These are phyloP conservation scores for Paramisgurnus dabryanus DNA, from an alignment of 2,113 vertebrate species.

Conservation along the genomic window DNA sequence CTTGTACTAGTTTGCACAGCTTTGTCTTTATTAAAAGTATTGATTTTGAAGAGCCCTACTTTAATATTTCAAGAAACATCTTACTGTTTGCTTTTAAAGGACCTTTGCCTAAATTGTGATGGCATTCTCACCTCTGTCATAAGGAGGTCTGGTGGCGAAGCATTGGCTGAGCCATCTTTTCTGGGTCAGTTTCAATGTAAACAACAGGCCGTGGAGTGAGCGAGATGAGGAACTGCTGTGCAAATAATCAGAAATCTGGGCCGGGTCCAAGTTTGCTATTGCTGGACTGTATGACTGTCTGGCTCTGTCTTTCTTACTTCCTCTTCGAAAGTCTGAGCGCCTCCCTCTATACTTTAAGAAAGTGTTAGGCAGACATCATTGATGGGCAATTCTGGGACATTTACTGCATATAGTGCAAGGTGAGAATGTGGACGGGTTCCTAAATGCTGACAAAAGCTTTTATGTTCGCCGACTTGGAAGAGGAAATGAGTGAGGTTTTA, in stretches of 20 bases:
- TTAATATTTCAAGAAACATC: neutral
- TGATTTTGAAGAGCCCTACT: too few relatives aligned
- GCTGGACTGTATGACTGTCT: conserved; percentile 38
- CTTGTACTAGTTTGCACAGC: neutral
- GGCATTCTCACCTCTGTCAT: conserved; percentile 26
- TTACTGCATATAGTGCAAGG: neutral
- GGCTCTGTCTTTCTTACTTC: conserved; percentile 18
- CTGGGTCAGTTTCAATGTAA: conserved; percentile 48
- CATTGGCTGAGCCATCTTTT: conserved; percentile 14
- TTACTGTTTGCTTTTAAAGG: neutral
- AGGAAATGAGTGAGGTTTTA: conserved; percentile 37
- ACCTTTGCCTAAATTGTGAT: neutral
- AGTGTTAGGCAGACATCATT: neutral
- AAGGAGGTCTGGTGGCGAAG: conserved; percentile 15
- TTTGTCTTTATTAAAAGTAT: neutral
- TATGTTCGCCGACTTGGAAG: neutral
- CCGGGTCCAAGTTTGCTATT: conserved; percentile 53
- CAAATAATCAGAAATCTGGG: conserved; percentile 51
- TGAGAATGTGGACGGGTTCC: neutral
- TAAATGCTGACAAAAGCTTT: conserved; percentile 2
- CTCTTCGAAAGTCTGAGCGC: neutral
- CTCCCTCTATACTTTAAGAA: neutral
- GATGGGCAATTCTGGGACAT: neutral
- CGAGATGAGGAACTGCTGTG: conserved; percentile 45
- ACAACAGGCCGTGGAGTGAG: conserved; percentile 37